These are phyloP conservation scores for Phragmatobia fuliginosa DNA, from an alignment of 2,888 invertebrate genomes.

Conservation along the genomic window DNA sequence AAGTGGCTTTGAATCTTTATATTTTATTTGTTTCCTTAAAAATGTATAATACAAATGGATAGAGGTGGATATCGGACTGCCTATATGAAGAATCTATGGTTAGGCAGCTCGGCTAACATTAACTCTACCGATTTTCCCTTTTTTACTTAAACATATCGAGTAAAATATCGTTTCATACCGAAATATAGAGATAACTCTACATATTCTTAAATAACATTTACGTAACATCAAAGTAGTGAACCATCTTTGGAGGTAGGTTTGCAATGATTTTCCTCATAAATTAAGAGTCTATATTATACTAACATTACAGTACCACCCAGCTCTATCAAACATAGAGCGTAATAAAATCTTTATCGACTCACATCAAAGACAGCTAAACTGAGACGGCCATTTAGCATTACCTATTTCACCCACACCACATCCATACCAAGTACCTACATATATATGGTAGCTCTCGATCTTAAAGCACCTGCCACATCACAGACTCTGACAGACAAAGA, in stretches of 20 bases:
- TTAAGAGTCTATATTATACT: conserved; percentile 6
- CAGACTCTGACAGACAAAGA: conserved; percentile 87
- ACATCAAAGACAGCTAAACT: conserved; percentile 24
- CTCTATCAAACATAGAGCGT: conserved; percentile 19
- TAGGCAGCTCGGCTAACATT: no score
- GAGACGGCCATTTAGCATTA: conserved; percentile 25
- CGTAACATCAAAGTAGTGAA: neutral
- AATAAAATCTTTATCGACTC: conserved; percentile 24
- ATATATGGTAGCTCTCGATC: conserved; percentile 42
- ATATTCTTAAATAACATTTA: neutral
- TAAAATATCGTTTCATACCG: no score
- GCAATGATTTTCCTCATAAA: conserved; percentile 13
- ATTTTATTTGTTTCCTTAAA: no score
- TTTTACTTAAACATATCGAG: neutral
- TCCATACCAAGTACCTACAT: conserved; percentile 29
- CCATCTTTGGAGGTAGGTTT: neutral
- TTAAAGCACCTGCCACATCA: conserved; percentile 66
- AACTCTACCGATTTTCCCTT: neutral
- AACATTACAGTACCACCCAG: conserved; percentile 15
- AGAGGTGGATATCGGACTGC: no score
- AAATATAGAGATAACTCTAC: no score
- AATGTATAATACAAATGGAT: no score
- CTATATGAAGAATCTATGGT: no score
- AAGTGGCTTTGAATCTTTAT: no score
- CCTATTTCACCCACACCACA: conserved; percentile 21